Percentiles rank a stretch among this genome's conserved stretches.
These are phyloP conservation scores for Drosophila nigrodunni DNA, from an alignment of 1,140 invertebrate genomes.

Conservation along the genomic window DNA sequence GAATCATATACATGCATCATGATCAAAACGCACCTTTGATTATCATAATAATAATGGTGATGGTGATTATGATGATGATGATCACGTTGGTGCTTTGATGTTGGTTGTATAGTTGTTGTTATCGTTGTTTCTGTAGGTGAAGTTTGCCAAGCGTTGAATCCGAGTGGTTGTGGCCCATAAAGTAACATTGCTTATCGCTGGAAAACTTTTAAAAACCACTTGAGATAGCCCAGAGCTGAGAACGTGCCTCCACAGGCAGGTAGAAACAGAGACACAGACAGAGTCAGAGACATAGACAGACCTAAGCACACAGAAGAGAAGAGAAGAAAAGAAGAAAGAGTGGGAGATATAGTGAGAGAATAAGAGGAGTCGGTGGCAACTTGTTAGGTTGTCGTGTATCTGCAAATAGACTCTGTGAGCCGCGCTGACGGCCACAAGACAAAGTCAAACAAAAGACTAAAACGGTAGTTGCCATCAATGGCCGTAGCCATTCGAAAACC, in stretches of 20 bases:
- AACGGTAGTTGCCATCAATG: conserved; percentile 82
- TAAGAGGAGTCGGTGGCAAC: conserved; percentile 26
- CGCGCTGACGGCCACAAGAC: conserved; percentile 71
- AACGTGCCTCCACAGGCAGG: conserved; percentile 43
- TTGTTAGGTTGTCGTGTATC: conserved; percentile 76
- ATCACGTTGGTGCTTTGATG: conserved; percentile 24
- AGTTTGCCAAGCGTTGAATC: conserved; percentile 51
- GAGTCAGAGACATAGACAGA: neutral
- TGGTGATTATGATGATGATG: conserved; percentile 27
- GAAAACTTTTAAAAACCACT: conserved; percentile 81
- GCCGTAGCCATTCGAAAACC: conserved; percentile 50
- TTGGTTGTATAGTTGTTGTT: conserved; percentile 17
- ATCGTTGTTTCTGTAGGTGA: conserved; percentile 14
- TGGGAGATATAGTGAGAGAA: conserved; percentile 32
- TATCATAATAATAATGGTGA: conserved; percentile 33
- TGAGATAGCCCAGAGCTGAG: conserved; percentile 64
- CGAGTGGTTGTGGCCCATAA: conserved; percentile 69
- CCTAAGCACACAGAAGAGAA: conserved; percentile 17
- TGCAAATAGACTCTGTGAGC: conserved; percentile 68
- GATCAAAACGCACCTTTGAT: conserved; percentile 65
- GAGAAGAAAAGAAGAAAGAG: neutral
- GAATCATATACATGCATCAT: conserved; percentile 74
- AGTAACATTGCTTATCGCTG: conserved; percentile 79
- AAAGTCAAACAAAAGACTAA: conserved; percentile 80
- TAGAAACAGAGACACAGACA: neutral